Evolutionary conservation across 2,113 vertebrate species (phyloP).

Genomic region (Ardeotis arabs): DNA sequence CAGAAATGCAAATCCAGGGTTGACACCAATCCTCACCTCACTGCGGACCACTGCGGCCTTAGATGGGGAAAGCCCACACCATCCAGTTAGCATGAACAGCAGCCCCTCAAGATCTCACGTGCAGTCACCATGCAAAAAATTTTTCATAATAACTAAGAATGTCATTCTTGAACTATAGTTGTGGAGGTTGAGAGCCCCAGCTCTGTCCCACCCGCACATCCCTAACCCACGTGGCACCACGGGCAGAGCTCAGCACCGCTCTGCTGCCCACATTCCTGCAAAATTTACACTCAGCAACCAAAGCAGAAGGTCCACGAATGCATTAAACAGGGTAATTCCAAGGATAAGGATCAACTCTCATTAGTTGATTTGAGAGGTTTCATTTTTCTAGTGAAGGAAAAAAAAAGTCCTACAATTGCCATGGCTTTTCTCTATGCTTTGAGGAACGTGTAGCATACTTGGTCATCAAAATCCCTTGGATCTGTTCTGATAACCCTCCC

Average conservation of each 20-base stretch:
- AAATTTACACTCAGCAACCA: background rate
- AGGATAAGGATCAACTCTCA: background rate
- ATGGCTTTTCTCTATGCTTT: background rate
- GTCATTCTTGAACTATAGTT: background rate
- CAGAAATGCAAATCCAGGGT: slow-evolving; percentile 6
- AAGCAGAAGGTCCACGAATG: background rate
- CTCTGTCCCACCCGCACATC: background rate
- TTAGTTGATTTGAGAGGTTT: background rate
- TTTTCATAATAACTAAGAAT: background rate
- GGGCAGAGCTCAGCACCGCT: background rate
- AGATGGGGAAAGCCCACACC: background rate
- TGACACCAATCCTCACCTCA: background rate
- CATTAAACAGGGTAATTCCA: background rate
- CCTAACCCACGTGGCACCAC: fast-evolving
- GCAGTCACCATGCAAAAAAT: background rate
- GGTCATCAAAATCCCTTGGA: background rate
- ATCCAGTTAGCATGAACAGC: background rate
- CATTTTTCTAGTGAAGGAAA: background rate
- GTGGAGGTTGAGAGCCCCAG: background rate
- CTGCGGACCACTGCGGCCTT: background rate
- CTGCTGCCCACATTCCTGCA: background rate
- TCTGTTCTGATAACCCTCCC: background rate
- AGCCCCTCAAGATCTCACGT: background rate
- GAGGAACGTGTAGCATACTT: background rate
- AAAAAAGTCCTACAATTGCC: background rate